Conservation (phyloP, 1,140 invertebrate species). For the Zaprionus ghesquierei region DNA sequence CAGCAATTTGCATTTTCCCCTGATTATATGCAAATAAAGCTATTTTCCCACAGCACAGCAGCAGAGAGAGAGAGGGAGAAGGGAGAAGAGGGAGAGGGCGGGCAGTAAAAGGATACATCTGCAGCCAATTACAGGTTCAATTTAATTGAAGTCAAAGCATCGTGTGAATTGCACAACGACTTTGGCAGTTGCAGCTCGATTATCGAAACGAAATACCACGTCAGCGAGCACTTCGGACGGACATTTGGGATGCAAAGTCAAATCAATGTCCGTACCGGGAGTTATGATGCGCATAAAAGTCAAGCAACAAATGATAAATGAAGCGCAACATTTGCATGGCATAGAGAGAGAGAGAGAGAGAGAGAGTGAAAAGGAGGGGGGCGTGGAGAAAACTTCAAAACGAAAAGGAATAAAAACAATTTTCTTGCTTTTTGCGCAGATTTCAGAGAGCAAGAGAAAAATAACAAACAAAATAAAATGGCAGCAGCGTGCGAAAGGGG, state of each 20-base stretch:
- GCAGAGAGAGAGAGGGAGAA: background rate
- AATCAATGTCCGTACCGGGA: slow-evolving; percentile 65
- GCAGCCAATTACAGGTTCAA: slow-evolving; percentile 59
- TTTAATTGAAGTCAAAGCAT: slow-evolving; percentile 58
- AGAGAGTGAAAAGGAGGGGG: slow-evolving; percentile 7
- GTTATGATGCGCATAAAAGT: slow-evolving; percentile 71
- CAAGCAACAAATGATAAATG: slow-evolving; percentile 69
- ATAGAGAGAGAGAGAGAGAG: no score
- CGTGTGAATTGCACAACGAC: slow-evolving; percentile 19
- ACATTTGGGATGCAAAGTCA: slow-evolving; percentile 31
- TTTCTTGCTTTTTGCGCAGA: slow-evolving; percentile 34
- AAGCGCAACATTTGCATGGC: slow-evolving; percentile 60
- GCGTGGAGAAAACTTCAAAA: slow-evolving; percentile 5
- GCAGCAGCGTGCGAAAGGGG: background rate
- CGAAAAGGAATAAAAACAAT: slow-evolving; percentile 19
- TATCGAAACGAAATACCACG: background rate
- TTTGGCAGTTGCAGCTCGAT: background rate
- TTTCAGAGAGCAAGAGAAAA: slow-evolving; percentile 14
- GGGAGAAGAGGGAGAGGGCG: background rate
- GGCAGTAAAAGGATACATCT: slow-evolving; percentile 39
- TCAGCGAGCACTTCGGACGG: background rate
- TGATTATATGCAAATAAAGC: slow-evolving; percentile 47
- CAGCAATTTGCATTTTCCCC: slow-evolving; percentile 33
- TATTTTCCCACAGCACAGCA: slow-evolving; percentile 36
- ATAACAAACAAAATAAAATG: background rate